Base-by-base conservation (phyloP, 2,113 vertebrate species). In the Eira barbara region DNA sequence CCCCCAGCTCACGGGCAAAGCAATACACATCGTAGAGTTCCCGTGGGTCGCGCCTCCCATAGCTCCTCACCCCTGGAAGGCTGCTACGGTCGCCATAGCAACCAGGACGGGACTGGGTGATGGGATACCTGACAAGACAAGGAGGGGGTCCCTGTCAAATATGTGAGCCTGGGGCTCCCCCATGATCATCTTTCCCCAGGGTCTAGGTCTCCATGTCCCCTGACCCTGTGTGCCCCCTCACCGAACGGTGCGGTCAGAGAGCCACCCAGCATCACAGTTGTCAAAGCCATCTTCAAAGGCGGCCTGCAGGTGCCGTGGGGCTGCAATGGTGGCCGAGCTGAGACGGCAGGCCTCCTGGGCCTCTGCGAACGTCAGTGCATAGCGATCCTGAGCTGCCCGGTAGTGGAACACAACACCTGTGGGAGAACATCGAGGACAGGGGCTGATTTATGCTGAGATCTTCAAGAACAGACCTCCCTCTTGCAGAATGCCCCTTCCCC, bases 221-320 rank as follows among this genome's bases (percentile, higher is more conserved):
- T 82, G 52, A 23, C 1, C 0, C 84, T 96, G 76, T 97, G 80
- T 8, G 0, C 14, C 1, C 34, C 0, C 98, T 91, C 97, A 99
- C 99, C 99, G 98, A 82, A 99, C 99, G 0, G 99, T 99, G 98
- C 98, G 99, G 98, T 99, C 99, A 0, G 99, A 99, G 27, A 99
- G 99, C 99, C 99, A 99, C 82, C 99, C 99, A 0, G 99, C 99
- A 1, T 99, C 99, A 4, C 99, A 99, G 98, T 99, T 99, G 98
- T 99, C 99, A 10, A 99, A 99, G 88, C 99, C 99, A 0, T 99
- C 99, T 80, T 99, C 99, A 3, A 99, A 99, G 39, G 99, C 99
- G 2, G 99, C 99, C 98, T 99, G 99, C 65, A 99, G 99, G 97
- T 99, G 99, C 21, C 98, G 98, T 0, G 99, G 99, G 0, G 99